Conservation (phyloP, 2,888 invertebrate species). For the Spialia ferax region DNA sequence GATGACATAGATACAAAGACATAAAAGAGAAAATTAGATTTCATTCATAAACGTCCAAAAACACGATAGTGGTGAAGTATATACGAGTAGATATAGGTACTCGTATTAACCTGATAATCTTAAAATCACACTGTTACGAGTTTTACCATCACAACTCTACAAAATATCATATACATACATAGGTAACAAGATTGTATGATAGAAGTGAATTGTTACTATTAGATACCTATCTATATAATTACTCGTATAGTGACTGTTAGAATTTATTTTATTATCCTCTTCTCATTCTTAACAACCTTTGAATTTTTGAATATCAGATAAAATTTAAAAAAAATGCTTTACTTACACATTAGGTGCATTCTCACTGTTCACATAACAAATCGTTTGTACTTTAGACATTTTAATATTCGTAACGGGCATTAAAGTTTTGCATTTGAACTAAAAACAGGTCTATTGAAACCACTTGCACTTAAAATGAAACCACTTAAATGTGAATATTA, state of each 20-base stretch:
- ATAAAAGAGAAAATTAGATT: constrained; percentile 1
- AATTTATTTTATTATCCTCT: too few species aligned
- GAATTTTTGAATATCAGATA: not conserved
- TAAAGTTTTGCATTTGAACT: not conserved
- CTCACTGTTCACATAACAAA: not conserved
- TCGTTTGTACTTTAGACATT: not conserved
- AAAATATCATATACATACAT: too few species aligned
- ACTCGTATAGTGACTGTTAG: too few species aligned
- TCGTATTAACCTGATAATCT: not conserved
- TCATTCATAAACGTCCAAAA: not conserved
- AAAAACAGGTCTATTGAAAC: not conserved
- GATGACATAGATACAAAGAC: constrained; percentile 8
- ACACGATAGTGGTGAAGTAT: not conserved
- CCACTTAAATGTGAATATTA: not conserved
- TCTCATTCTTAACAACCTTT: too few species aligned
- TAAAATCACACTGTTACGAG: too few species aligned
- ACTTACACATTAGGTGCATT: not conserved
- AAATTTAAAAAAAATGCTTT: not conserved
- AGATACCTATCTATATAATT: too few species aligned
- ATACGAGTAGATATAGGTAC: too few species aligned
- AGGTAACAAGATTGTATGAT: too few species aligned
- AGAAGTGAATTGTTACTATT: too few species aligned
- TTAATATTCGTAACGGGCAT: not conserved
- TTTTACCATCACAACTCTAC: too few species aligned
- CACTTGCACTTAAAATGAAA: too few species aligned